Conservation (phyloP, 2,888 invertebrate species). For the Pollenia angustigena region DNA sequence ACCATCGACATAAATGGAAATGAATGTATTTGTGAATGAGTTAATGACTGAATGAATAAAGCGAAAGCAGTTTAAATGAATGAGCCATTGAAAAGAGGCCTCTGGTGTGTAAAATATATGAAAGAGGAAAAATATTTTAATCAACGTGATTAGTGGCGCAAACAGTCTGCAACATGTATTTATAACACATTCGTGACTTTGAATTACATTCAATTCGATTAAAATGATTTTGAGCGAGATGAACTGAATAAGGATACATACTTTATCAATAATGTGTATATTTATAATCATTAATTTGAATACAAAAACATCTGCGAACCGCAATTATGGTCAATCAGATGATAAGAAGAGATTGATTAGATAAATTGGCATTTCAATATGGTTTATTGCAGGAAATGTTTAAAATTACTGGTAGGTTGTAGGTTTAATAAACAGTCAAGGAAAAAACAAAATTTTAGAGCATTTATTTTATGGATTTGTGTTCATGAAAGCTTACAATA, state of each 20-base stretch:
- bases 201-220: background rate
- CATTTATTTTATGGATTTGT: no score
- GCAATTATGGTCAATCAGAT: conserved; percentile 4
- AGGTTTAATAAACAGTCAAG: no score
- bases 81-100: background rate
- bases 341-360: background rate
- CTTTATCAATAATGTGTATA: no score
- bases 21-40: no score
- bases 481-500: no score
- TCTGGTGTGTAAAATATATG: background rate
- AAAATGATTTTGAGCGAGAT: background rate
- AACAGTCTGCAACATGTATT: background rate
- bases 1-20: background rate
- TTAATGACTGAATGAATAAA: background rate
- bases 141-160: conserved; percentile 10
- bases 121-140: background rate
- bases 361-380: background rate
- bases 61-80: background rate
- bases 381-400: background rate
- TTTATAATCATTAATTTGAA: no score
- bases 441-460: no score
- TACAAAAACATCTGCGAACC: background rate
- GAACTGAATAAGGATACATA: no score
- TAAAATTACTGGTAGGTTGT: background rate
- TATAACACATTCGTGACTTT: background rate